Percentiles rank a stretch among this genome's conserved stretches.
These are phyloP conservation scores for Danio kyathit DNA, from an alignment of 2,797 vertebrate species.

Conservation along the genomic window DNA sequence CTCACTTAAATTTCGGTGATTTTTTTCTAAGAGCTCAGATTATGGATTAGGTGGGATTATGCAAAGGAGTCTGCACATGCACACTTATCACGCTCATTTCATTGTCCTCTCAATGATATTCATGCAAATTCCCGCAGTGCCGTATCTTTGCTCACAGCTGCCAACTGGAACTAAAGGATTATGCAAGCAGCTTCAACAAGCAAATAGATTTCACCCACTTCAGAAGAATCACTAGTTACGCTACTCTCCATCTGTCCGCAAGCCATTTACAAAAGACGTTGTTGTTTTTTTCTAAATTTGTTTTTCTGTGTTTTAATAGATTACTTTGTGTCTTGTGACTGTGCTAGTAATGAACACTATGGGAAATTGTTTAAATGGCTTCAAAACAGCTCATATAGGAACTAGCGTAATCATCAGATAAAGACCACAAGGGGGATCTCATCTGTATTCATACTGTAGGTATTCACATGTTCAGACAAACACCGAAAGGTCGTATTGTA, in stretches of 20 bases:
- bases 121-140: constrained; percentile 81
- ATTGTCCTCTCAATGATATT: constrained; percentile 86
- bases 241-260: constrained; percentile 78
- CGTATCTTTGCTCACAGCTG: constrained; percentile 96
- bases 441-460: not conserved
- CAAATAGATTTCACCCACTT: constrained; percentile 88
- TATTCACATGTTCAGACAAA: not conserved
- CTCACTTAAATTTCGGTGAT: constrained; percentile 67
- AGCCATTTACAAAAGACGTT: constrained; percentile 76
- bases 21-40: constrained; percentile 77
- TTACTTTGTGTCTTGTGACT: constrained; percentile 61
- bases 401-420: not conserved
- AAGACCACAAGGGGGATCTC: not conserved
- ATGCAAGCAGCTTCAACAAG: constrained; percentile 86
- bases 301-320: constrained; percentile 76
- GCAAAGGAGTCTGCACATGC: constrained; percentile 78
- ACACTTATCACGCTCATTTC: constrained; percentile 85
- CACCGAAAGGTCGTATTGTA: not conserved
- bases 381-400: not conserved
- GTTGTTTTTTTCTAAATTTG: constrained; percentile 61
- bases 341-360: not conserved
- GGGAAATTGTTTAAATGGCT: constrained; percentile 35
- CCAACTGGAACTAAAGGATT: constrained; percentile 94
- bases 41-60: constrained; percentile 83
- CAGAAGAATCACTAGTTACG: constrained; percentile 82